Percentiles rank a stretch among this genome's conserved stretches.
These are phyloP conservation scores for Diachasmimorpha longicaudata DNA, from an alignment of 1,140 invertebrate genomes.

Conservation along the genomic window DNA sequence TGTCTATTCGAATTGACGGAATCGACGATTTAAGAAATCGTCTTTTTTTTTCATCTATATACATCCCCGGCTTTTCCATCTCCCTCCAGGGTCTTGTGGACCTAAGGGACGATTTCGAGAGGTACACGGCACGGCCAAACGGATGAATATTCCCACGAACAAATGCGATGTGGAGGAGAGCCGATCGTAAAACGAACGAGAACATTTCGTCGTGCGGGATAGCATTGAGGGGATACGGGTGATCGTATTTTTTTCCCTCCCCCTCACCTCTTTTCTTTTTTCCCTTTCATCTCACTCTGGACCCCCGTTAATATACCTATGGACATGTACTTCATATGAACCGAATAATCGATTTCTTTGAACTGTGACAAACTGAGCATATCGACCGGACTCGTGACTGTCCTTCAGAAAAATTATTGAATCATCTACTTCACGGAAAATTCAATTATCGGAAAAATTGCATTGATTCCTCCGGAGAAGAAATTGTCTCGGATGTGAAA, in stretches of 20 bases:
- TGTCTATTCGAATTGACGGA: slow-evolving; percentile 32
- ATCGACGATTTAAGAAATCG: slow-evolving; percentile 33
- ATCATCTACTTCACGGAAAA: background rate
- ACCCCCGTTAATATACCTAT: background rate
- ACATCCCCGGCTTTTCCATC: background rate
- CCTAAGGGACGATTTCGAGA: slow-evolving; percentile 9
- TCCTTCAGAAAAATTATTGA: background rate
- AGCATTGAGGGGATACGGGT: slow-evolving; percentile 15
- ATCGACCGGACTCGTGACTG: background rate
- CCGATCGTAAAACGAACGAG: slow-evolving; percentile 25
- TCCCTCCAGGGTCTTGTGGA: slow-evolving; percentile 24
- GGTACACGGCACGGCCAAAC: slow-evolving; percentile 8
- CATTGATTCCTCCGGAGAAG: background rate
- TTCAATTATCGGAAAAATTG: background rate
- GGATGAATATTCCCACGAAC: slow-evolving; percentile 28
- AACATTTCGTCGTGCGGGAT: slow-evolving; percentile 20
- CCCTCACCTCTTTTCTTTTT: background rate
- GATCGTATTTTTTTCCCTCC: slow-evolving; percentile 8
- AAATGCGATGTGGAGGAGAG: slow-evolving; percentile 10
- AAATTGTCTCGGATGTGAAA: background rate
- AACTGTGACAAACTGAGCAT: background rate
- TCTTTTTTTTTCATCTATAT: slow-evolving; percentile 6
- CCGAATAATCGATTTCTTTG: slow-evolving; percentile 1
- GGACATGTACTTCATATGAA: background rate
- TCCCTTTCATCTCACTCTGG: background rate